phyloP scores from a whole-genome alignment of 2,888 invertebrate species.

The Apodemia zela region DNA sequence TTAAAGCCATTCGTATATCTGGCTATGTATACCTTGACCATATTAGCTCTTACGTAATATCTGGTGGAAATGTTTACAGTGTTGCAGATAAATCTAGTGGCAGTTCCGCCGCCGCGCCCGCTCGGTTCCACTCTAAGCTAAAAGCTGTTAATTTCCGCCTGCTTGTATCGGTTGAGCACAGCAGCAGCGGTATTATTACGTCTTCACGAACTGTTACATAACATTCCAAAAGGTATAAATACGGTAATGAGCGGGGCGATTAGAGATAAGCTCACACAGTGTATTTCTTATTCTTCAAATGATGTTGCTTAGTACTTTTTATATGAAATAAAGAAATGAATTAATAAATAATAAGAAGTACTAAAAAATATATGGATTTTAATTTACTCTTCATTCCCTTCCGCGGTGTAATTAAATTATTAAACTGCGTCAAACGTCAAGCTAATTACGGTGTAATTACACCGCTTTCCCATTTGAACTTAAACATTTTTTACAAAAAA shows the following conservation, averaged over 20 bases:
- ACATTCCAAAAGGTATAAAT: constrained; percentile 34
- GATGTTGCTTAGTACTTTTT: too few relatives aligned
- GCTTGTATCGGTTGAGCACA: constrained; percentile 65
- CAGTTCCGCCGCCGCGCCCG: constrained; percentile 49
- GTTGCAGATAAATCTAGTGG: constrained; percentile 53
- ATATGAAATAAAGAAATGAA: too few relatives aligned
- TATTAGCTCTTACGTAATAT: constrained; percentile 27
- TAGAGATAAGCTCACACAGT: background rate
- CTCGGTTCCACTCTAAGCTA: constrained; percentile 46
- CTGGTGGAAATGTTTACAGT: constrained; percentile 25
- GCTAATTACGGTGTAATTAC: too few relatives aligned
- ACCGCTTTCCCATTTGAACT: too few relatives aligned
- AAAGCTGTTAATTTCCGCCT: constrained; percentile 75
- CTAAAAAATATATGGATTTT: too few relatives aligned
- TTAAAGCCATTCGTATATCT: background rate
- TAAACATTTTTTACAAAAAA: too few relatives aligned
- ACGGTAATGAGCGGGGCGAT: background rate
- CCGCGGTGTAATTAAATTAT: too few relatives aligned
- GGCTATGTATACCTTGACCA: constrained; percentile 32
- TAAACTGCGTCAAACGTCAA: too few relatives aligned
- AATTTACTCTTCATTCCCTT: too few relatives aligned
- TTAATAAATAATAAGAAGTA: too few relatives aligned
- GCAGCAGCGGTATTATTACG: constrained; percentile 67
- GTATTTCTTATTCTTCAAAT: too few relatives aligned
- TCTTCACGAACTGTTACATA: constrained; percentile 71